Evolutionary conservation across 23 tunicate genomes (phyloP).

Genomic region (Styela plicata): DNA sequence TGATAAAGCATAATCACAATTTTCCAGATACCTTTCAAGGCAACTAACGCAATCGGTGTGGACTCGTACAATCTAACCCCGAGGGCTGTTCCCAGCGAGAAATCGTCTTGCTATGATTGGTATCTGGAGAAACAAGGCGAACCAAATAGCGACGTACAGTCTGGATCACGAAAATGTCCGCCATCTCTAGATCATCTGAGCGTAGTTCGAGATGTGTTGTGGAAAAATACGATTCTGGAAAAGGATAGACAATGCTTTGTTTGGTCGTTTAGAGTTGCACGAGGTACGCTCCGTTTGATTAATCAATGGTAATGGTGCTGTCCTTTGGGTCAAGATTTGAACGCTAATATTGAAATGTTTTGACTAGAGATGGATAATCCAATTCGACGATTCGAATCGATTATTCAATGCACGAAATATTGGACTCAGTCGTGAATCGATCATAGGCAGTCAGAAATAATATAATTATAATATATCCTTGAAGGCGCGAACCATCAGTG

Average conservation of each 20-base stretch:
- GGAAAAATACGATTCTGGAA: neutral
- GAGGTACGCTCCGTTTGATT: too few relatives aligned
- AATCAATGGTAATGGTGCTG: too few relatives aligned
- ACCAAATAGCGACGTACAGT: neutral
- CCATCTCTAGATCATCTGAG: slow-evolving; percentile 16
- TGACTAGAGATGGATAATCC: too few relatives aligned
- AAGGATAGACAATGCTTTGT: slow-evolving; percentile 36
- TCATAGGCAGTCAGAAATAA: too few relatives aligned
- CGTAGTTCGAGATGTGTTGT: neutral
- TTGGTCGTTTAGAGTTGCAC: slow-evolving; percentile 32
- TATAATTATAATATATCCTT: too few relatives aligned
- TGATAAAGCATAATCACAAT: too few relatives aligned
- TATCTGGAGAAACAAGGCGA: slow-evolving; percentile 12
- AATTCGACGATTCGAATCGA: too few relatives aligned
- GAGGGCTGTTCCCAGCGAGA: neutral
- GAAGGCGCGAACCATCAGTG: too few relatives aligned
- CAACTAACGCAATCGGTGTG: slow-evolving; percentile 34
- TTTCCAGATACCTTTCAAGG: slow-evolving; percentile 29
- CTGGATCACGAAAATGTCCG: neutral
- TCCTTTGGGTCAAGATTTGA: too few relatives aligned
- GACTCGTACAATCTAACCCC: slow-evolving; percentile 43
- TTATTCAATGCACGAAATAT: too few relatives aligned
- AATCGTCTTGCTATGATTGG: slow-evolving; percentile 51
- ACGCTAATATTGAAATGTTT: too few relatives aligned
- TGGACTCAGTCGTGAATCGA: too few relatives aligned